Conservation (phyloP, 2,797 vertebrate genomes). For the Enteromius paludinosus region DNA sequence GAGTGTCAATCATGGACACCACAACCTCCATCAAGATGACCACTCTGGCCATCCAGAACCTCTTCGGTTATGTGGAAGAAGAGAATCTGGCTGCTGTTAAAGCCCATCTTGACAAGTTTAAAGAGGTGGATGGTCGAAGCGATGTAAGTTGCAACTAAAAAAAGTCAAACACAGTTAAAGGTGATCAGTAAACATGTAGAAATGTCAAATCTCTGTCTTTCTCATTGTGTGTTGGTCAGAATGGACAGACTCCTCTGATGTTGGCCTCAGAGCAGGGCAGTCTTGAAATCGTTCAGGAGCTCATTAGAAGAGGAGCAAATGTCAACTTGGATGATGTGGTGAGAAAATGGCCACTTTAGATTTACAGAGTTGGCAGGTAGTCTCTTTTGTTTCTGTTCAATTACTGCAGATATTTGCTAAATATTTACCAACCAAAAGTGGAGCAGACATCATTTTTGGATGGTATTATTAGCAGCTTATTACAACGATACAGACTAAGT, state of each 20-base stretch:
- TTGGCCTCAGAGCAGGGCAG: conserved; percentile 94
- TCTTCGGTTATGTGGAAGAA: conserved; percentile 94
- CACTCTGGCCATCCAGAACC: conserved; percentile 91
- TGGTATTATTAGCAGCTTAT: neutral
- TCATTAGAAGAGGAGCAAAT: conserved; percentile 91
- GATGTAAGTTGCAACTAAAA: conserved; percentile 78
- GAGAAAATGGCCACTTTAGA: conserved; percentile 52
- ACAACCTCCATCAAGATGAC: conserved; percentile 89
- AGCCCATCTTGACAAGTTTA: conserved; percentile 92
- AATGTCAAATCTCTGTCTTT: neutral
- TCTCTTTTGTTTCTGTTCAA: neutral
- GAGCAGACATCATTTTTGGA: neutral
- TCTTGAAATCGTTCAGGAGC: conserved; percentile 93
- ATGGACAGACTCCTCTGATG: conserved; percentile 96
- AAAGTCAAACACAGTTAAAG: neutral
- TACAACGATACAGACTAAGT: neutral
- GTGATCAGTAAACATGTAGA: neutral
- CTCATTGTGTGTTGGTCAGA: conserved; percentile 74
- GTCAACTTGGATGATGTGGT: conserved; percentile 97
- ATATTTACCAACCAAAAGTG: neutral
- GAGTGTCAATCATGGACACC: conserved; percentile 76
- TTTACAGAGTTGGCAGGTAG: neutral
- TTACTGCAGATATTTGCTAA: neutral
- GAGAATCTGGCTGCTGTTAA: conserved; percentile 92
- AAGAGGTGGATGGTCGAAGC: conserved; percentile 95